Percentiles rank a stretch among this genome's conserved stretches.
phyloP scores from a whole-genome alignment of 2,797 vertebrate species.

The Synanceia verrucosa region DNA sequence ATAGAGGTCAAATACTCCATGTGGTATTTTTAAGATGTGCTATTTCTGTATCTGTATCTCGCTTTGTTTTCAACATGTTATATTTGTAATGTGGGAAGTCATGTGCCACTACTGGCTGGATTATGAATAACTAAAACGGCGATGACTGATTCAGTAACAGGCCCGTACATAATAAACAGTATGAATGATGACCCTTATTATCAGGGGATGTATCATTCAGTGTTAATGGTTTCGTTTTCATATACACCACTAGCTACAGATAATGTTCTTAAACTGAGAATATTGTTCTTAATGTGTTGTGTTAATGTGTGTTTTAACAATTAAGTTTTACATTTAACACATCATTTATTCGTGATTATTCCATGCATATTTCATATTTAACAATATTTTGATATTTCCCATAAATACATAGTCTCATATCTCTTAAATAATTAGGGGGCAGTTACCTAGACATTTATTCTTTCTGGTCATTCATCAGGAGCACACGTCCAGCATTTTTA shows the following conservation, averaged over 20 bases:
- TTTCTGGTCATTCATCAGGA: neutral
- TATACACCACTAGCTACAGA: neutral
- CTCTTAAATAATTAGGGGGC: neutral
- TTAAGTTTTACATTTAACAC: neutral
- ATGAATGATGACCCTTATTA: neutral
- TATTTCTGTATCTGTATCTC: neutral
- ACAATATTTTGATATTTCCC: neutral
- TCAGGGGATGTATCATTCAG: neutral
- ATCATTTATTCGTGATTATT: neutral
- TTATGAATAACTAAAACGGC: neutral
- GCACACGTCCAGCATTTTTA: neutral
- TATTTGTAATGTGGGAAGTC: neutral
- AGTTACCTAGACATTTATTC: neutral
- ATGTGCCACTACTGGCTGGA: neutral
- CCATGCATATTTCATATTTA: neutral
- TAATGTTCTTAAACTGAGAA: neutral
- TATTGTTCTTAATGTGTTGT: neutral
- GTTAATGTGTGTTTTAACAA: too few relatives aligned
- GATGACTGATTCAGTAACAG: constrained; percentile 17
- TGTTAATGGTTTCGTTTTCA: neutral
- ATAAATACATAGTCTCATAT: neutral
- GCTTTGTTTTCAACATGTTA: neutral
- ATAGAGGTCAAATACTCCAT: neutral
- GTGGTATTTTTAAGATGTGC: neutral
- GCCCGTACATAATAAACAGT: neutral